Conservation (phyloP, 1,140 invertebrate species). For the Brachystomella parvula region DNA sequence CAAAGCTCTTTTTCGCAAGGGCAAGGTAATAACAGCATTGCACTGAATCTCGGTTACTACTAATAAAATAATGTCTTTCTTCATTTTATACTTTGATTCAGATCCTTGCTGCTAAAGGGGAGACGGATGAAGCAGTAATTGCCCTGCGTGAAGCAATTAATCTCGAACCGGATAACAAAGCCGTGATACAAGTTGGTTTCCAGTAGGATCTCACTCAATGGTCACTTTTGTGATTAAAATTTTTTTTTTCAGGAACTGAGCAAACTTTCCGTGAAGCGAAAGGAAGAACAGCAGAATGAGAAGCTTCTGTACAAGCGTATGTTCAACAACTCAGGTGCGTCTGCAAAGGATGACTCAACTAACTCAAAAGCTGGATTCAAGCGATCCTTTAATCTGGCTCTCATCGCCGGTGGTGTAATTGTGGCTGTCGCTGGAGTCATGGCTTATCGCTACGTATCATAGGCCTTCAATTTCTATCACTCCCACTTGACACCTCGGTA, state of each 20-base stretch:
- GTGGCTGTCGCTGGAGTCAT: slow-evolving; percentile 36
- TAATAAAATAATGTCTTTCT: background rate
- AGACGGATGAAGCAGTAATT: slow-evolving; percentile 53
- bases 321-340: slow-evolving; percentile 45
- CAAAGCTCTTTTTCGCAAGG: slow-evolving; percentile 82
- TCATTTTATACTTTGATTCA: slow-evolving; percentile 38
- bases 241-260: slow-evolving; percentile 49
- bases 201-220: slow-evolving; percentile 22
- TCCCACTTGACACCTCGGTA: too few relatives aligned
- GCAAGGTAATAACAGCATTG: slow-evolving; percentile 51
- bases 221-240: slow-evolving; percentile 11
- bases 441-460: slow-evolving; percentile 31
- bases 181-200: slow-evolving; percentile 43
- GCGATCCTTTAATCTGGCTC: slow-evolving; percentile 24
- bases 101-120: slow-evolving; percentile 55
- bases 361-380: slow-evolving; percentile 10
- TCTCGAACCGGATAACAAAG: slow-evolving; percentile 52
- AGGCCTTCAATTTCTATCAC: too few relatives aligned
- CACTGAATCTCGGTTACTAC: background rate
- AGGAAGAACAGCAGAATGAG: slow-evolving; percentile 50
- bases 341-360: slow-evolving; percentile 20
- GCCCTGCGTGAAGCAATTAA: slow-evolving; percentile 52
- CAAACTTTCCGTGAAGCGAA: slow-evolving; percentile 50
- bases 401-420: slow-evolving; percentile 36
- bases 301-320: slow-evolving; percentile 59